Conservation (phyloP, 2,113 vertebrate genomes). For the Acanthisitta chloris region DNA sequence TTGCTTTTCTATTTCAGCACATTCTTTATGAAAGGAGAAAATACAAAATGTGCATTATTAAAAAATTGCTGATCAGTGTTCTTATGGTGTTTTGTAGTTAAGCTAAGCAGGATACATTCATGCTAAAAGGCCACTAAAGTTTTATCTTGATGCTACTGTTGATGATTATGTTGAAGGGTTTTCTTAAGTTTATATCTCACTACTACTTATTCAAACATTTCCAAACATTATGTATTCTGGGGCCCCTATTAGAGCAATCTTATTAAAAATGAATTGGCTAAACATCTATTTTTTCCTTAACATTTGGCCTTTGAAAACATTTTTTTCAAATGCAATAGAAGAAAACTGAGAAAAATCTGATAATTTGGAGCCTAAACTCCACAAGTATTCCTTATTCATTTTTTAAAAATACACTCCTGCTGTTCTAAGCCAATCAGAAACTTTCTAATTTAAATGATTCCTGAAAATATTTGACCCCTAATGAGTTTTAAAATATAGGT, state of each 20-base stretch:
- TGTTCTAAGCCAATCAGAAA: neutral
- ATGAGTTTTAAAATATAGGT: neutral
- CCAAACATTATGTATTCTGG: neutral
- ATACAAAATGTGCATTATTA: neutral
- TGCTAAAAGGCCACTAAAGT: neutral
- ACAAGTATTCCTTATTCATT: neutral
- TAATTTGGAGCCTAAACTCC: neutral
- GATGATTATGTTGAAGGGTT: neutral
- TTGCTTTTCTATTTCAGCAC: neutral
- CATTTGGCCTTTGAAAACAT: neutral
- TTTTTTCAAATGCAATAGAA: neutral
- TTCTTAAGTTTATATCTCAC: neutral
- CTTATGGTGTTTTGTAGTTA: neutral
- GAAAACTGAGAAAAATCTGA: neutral
- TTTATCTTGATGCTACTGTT: neutral
- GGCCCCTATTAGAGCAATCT: neutral
- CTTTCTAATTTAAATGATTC: neutral
- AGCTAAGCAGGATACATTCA: neutral
- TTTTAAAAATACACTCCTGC: neutral
- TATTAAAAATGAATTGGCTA: neutral
- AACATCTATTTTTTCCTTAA: neutral
- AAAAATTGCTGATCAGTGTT: neutral
- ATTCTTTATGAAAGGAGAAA: neutral
- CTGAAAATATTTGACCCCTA: neutral
- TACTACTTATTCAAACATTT: neutral